A percentile compares a stretch with the other conserved stretches of the same genome.
Conservation (phyloP, 2,797 vertebrate genomes). For the Syndactyla subalaris region DNA sequence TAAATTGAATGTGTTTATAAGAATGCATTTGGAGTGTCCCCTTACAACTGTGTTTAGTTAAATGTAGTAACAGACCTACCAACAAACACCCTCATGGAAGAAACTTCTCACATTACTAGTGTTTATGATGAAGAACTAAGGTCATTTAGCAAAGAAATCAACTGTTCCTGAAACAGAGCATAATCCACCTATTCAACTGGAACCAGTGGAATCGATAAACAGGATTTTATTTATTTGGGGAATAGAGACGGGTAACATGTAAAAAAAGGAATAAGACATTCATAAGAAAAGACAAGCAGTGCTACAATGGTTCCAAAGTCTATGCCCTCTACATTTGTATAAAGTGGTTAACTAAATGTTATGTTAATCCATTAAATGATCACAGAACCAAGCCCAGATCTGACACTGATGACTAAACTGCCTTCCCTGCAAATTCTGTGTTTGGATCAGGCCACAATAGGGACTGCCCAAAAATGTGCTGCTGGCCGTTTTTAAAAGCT, state of each 20-base stretch:
- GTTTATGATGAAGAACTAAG: slow-evolving; percentile 1
- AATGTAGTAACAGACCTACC: not conserved
- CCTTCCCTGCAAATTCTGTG: not conserved
- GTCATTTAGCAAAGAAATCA: slow-evolving; percentile 15
- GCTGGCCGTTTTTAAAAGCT: not conserved
- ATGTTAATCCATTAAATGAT: slow-evolving; percentile 6
- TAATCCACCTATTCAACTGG: not conserved
- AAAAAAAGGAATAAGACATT: not conserved
- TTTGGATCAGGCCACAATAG: not conserved
- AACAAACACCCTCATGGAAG: not conserved
- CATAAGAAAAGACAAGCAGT: slow-evolving; percentile 11
- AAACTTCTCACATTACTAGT: not conserved
- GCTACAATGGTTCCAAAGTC: not conserved
- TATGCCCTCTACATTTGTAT: not conserved
- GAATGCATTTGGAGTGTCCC: not conserved
- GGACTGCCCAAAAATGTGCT: not conserved
- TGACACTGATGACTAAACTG: not conserved
- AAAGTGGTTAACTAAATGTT: slow-evolving; percentile 7
- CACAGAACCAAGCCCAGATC: slow-evolving; percentile 30
- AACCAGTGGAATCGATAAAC: not conserved
- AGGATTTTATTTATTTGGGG: not conserved
- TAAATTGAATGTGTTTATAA: not conserved
- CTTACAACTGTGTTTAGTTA: not conserved
- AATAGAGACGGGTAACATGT: not conserved
- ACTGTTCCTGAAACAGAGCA: not conserved